Base-by-base conservation (phyloP, 2,113 vertebrate genomes). In the Tylochromis polylepis region DNA sequence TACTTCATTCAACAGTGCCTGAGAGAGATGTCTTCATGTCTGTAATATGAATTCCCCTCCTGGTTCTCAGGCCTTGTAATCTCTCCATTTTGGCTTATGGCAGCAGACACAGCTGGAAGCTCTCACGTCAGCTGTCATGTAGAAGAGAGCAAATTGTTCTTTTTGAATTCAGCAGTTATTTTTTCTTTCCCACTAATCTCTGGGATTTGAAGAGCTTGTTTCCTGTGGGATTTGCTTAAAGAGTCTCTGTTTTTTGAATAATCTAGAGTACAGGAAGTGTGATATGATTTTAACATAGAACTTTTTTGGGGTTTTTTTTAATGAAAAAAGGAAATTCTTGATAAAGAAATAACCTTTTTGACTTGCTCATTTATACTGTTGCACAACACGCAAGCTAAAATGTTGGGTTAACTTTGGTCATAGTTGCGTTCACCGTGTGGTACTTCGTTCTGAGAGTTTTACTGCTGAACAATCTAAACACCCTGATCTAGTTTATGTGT, bases 31-130 rank as follows among this genome's bases (percentile, higher is more conserved):
- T 87, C 93, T 89, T 93, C 83, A 89, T 90, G 90, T 91, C 87
- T 90, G 65, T 89, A 77, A 88, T 75, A 90, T 79, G 86, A 91
- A 93, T 91, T 81, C 86, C 86, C 59, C 81, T 65, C 85, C 90
- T 88, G 86, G 89, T 95, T 95, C 92, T 91, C 94, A 94, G 90
- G 85, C 87, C 80, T 90, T 88, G 79, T 90, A 94, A 94, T 95
- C 95, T 92, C 79, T 86, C 36, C 3, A 11, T 56, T 88, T 95
- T 95, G 94, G 94, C 93, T 59, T 79, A 22, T 1, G 80, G 86
- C 88, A 92, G 78, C 84, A 91, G 82, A 87, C 87, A 87, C 95
- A 96, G 95, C 95, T 96, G 95, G 95, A 88, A 90, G 84, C 72
- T 31, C 86, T 96, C 95, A 95, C 84, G 90, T 95, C 82, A 93